Conservation (phyloP, 1,140 invertebrate species). For the Rhyacophila brunnea region DNA sequence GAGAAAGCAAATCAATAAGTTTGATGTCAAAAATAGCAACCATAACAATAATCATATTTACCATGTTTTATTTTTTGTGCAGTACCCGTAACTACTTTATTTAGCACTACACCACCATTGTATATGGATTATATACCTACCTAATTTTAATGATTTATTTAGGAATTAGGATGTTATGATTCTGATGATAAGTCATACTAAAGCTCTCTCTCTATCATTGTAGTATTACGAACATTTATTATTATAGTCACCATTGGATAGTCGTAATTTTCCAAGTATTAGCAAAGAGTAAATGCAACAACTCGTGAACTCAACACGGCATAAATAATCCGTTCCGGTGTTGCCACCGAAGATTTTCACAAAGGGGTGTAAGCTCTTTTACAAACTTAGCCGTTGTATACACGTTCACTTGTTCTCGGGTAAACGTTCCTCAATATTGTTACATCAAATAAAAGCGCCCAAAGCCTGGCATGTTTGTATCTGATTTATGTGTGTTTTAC, state of each 20-base stretch:
- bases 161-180: too few species aligned
- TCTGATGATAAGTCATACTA: too few species aligned
- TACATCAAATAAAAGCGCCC: constrained; percentile 26
- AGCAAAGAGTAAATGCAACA: neutral
- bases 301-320: neutral
- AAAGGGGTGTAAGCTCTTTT: constrained; percentile 3
- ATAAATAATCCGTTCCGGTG: neutral
- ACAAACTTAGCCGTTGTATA: constrained; percentile 16
- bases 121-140: too few species aligned
- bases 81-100: too few species aligned
- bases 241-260: neutral
- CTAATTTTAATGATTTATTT: too few species aligned
- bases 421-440: constrained; percentile 25
- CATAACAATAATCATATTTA: too few species aligned
- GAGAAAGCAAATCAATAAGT: too few species aligned
- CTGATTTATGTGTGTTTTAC: constrained; percentile 32
- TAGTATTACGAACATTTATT: too few species aligned
- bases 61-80: too few species aligned
- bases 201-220: too few species aligned
- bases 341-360: constrained; percentile 4
- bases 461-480: constrained; percentile 24
- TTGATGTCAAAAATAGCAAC: too few species aligned
- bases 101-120: too few species aligned
- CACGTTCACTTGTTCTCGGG: constrained; percentile 7
- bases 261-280: neutral